Percentiles rank a stretch among this genome's conserved stretches.
Evolutionary conservation across 1,140 invertebrate species (phyloP).

Genomic region (Holotrichia oblita): DNA sequence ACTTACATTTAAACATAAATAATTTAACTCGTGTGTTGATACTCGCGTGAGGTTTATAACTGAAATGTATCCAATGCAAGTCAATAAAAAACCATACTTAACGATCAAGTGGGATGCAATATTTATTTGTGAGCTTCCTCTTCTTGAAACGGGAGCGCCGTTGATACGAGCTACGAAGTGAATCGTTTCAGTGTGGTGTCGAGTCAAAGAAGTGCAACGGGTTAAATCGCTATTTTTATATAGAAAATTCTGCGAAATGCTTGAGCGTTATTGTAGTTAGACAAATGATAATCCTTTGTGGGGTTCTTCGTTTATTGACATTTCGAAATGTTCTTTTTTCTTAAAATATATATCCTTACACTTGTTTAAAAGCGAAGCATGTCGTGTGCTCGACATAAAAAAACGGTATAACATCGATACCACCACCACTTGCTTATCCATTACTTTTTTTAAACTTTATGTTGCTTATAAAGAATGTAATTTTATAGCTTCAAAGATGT

Average conservation of each 20-base stretch:
- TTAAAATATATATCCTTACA: not conserved
- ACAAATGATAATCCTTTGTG: not conserved
- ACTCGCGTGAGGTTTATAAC: conserved; percentile 30
- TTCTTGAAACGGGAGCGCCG: not conserved
- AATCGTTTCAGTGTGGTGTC: not conserved
- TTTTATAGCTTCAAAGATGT: too few relatives aligned
- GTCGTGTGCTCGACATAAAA: too few relatives aligned
- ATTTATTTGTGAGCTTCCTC: conserved; percentile 31
- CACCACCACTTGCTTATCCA: too few relatives aligned
- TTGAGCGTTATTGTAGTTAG: not conserved
- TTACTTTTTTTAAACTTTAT: too few relatives aligned
- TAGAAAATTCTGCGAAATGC: not conserved
- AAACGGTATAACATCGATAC: too few relatives aligned
- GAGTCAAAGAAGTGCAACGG: not conserved
- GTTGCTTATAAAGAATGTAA: too few relatives aligned
- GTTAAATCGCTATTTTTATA: not conserved
- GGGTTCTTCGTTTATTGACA: not conserved
- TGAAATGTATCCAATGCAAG: conserved; percentile 33
- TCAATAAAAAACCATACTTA: conserved; percentile 30
- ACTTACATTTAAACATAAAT: conserved; percentile 26
- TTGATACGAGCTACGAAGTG: not conserved
- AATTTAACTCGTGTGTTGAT: conserved; percentile 26
- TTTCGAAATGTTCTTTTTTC: not conserved
- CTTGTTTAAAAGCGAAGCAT: too few relatives aligned
- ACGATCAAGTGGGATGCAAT: conserved; percentile 6